Evolutionary conservation across 1,140 invertebrate species (phyloP).

Genomic region (Cherax quadricarinatus): DNA sequence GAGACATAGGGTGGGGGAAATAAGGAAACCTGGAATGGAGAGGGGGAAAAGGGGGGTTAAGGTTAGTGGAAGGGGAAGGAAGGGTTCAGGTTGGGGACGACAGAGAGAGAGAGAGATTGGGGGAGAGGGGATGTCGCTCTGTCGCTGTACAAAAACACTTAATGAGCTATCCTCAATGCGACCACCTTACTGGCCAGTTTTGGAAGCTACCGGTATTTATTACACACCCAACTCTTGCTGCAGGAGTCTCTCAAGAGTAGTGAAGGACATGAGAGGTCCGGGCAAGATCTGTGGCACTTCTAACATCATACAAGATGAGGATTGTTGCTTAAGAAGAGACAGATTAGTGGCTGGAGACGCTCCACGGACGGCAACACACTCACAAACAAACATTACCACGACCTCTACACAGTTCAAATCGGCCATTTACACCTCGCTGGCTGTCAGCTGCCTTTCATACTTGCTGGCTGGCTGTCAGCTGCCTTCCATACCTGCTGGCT

Average conservation of each 20-base stretch:
- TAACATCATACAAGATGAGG: too few relatives aligned
- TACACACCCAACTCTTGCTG: background rate
- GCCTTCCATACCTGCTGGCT: background rate
- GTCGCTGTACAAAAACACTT: background rate
- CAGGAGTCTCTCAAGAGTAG: background rate
- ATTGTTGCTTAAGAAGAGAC: too few relatives aligned
- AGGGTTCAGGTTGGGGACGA: background rate
- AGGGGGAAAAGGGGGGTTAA: background rate
- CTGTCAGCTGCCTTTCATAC: background rate
- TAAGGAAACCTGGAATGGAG: background rate
- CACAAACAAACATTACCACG: conserved; percentile 15
- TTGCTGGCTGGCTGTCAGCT: background rate
- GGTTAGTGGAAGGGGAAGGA: background rate
- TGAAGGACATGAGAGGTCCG: too few relatives aligned
- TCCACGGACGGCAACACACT: background rate
- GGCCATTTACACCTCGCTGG: conserved; percentile 23
- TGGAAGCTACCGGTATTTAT: background rate
- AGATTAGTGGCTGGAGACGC: too few relatives aligned
- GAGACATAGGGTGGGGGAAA: background rate
- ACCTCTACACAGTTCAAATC: conserved; percentile 14
- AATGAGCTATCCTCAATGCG: conserved; percentile 8
- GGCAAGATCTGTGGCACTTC: too few relatives aligned
- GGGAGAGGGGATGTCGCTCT: background rate
- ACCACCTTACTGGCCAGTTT: conserved; percentile 7
- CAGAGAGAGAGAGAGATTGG: background rate